These are phyloP conservation scores for Champsocephalus gunnari DNA, from an alignment of 2,797 vertebrate genomes.

Conservation along the genomic window DNA sequence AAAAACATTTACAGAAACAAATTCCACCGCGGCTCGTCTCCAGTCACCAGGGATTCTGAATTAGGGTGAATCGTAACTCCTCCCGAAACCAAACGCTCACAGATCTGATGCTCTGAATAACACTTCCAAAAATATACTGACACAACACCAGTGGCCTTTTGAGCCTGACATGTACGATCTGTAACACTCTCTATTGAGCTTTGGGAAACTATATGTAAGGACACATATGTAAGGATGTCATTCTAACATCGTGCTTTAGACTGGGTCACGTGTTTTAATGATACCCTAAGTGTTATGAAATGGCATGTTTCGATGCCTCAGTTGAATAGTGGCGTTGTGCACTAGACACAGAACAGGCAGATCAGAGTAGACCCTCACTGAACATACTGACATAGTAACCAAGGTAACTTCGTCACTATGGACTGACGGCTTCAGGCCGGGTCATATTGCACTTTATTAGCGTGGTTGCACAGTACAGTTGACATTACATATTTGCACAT, in stretches of 20 bases:
- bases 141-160: not conserved
- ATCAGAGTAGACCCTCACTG: not conserved
- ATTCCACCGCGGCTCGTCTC: not conserved
- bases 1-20: constrained; percentile 24
- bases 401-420: no score
- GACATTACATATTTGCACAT: no score
- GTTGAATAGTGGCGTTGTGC: not conserved
- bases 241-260: not conserved
- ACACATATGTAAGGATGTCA: not conserved
- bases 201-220: not conserved
- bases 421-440: no score
- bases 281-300: constrained; percentile 2
- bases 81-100: not conserved
- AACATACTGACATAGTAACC: not conserved
- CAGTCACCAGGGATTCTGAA: constrained; percentile 6
- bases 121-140: accelerated
- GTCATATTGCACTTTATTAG: no score
- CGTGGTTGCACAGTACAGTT: no score
- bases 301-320: not conserved
- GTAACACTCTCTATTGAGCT: not conserved
- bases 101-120: not conserved
- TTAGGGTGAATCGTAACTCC: constrained; percentile 2
- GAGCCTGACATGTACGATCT: no score
- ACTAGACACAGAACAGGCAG: not conserved
- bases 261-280: constrained; percentile 7